These are phyloP conservation scores for Palythoa grandis DNA, from an alignment of 92 coral and sea anemone genomes.

Conservation along the genomic window DNA sequence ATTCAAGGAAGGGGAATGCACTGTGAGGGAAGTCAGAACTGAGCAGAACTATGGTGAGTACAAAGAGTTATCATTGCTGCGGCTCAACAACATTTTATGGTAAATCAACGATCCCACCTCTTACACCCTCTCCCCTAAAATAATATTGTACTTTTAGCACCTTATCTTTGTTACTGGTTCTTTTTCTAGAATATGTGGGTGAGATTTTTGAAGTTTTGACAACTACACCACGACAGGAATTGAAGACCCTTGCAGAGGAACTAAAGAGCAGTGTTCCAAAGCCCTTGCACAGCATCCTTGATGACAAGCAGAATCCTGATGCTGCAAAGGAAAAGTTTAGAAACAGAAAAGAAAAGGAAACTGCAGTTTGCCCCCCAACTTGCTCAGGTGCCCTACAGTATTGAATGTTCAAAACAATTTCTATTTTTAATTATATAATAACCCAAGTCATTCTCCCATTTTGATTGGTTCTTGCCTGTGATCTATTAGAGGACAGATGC, in stretches of 20 bases:
- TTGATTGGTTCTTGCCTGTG: too few species aligned
- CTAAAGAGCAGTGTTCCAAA: slow-evolving; percentile 42
- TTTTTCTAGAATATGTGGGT: slow-evolving; percentile 41
- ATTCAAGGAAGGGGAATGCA: slow-evolving; percentile 56
- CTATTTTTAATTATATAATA: too few species aligned
- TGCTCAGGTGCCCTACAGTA: slow-evolving; percentile 38
- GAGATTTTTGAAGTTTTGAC: slow-evolving; percentile 34
- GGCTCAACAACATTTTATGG: not conserved
- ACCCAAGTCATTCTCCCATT: too few species aligned
- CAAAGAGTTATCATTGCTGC: not conserved
- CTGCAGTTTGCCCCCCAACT: slow-evolving; percentile 50
- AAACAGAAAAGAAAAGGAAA: slow-evolving; percentile 27
- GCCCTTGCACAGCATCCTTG: slow-evolving; percentile 42
- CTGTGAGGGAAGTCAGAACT: slow-evolving; percentile 56
- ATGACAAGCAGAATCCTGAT: slow-evolving; percentile 28
- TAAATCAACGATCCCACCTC: too few species aligned
- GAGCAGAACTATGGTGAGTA: slow-evolving; percentile 54
- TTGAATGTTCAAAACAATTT: too few species aligned
- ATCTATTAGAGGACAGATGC: too few species aligned
- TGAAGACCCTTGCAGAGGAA: slow-evolving; percentile 42
- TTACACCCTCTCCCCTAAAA: not conserved
- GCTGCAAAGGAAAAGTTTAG: slow-evolving; percentile 41
- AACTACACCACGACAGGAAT: slow-evolving; percentile 41
- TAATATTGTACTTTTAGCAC: slow-evolving; percentile 2
- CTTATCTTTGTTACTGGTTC: not conserved